Evolutionary conservation across 2,888 invertebrate species (phyloP).

Genomic region (Morpho deidamia): DNA sequence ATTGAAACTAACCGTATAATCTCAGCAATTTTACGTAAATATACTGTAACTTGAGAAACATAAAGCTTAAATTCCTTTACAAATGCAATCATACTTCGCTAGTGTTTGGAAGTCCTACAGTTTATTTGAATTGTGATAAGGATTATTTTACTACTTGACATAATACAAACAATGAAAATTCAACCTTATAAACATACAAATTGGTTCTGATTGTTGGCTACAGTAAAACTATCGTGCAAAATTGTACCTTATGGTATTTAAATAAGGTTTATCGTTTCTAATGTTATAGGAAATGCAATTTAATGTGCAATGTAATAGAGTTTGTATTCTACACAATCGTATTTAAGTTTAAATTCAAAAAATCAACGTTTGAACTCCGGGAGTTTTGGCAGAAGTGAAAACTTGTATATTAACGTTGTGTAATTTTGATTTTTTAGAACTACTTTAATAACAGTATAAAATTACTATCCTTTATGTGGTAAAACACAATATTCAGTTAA

Average conservation of each 20-base stretch:
- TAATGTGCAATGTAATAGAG: slow-evolving; percentile 10
- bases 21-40: slow-evolving; percentile 17
- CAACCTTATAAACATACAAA: no score
- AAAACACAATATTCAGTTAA: no score
- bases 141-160: not conserved
- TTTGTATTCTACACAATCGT: slow-evolving; percentile 22
- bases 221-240: not conserved
- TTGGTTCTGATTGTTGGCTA: no score
- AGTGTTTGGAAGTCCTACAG: slow-evolving; percentile 7
- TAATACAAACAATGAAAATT: no score
- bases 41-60: not conserved
- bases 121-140: slow-evolving; percentile 7
- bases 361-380: no score
- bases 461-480: no score
- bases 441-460: no score
- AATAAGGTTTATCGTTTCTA: not conserved
- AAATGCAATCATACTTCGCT: slow-evolving; percentile 2
- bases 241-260: slow-evolving; percentile 5
- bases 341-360: slow-evolving; percentile 19
- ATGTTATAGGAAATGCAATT: slow-evolving; percentile 10
- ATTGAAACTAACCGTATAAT: slow-evolving; percentile 37
- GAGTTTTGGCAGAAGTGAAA: no score
- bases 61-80: slow-evolving; percentile 13
- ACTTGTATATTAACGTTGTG: no score
- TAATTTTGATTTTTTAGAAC: no score